A percentile compares a stretch with the other conserved stretches of the same genome.
phyloP scores from a whole-genome alignment of 2,888 invertebrate species.

The Andrena chrysosceles region DNA sequence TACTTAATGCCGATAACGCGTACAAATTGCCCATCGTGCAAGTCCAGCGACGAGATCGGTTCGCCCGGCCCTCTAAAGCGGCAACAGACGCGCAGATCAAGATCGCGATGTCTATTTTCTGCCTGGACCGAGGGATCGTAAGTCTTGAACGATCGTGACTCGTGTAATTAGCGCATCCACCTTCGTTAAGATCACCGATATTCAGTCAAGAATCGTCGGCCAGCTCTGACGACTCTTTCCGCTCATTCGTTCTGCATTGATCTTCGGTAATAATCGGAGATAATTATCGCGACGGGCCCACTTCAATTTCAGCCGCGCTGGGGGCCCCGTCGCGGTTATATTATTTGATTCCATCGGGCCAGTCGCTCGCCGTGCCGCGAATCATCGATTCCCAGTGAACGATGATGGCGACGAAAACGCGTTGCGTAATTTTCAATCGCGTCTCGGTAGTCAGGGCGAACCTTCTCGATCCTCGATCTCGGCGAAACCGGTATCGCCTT shows the following conservation, averaged over 20 bases:
- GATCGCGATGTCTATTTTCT: constrained; percentile 29
- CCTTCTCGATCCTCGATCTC: constrained; percentile 7
- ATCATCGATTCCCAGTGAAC: not conserved
- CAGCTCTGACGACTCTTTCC: constrained; percentile 46
- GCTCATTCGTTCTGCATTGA: constrained; percentile 20
- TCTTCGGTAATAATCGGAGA: constrained; percentile 31
- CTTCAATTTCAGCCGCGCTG: not conserved
- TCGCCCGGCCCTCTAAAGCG: not conserved
- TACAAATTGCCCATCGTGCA: constrained; percentile 10
- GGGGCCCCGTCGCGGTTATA: not conserved
- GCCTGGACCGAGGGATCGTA: constrained; percentile 25
- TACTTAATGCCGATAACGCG: constrained; percentile 3
- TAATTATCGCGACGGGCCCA: constrained; percentile 26
- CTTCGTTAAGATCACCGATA: constrained; percentile 58
- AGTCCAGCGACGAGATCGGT: not conserved
- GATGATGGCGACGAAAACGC: constrained; percentile 21
- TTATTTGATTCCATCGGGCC: not conserved
- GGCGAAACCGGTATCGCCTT: constrained; percentile 44
- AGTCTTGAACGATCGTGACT: constrained; percentile 53
- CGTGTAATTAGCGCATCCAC: constrained; percentile 61
- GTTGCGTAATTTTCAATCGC: constrained; percentile 43
- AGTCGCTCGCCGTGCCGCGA: not conserved
- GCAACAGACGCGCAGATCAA: constrained; percentile 17
- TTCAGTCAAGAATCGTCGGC: constrained; percentile 13
- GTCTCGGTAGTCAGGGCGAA: no score